Percentiles rank a stretch among this genome's conserved stretches.
Evolutionary conservation across 2,797 vertebrate species (phyloP).

Genomic region (Schizopygopsis pylzovi): DNA sequence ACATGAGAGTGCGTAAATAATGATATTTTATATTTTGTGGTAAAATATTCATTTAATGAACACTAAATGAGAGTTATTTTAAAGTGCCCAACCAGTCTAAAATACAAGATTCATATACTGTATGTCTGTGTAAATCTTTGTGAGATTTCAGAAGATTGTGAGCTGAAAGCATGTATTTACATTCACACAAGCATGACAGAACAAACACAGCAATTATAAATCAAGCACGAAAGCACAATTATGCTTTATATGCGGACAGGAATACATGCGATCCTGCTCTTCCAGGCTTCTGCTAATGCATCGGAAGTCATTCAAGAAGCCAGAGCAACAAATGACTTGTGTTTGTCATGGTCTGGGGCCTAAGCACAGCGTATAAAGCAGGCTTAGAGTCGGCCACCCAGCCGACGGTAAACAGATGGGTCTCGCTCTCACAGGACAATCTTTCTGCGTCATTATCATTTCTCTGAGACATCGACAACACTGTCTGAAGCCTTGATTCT

Average conservation of each 20-base stretch:
- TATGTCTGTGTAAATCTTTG: not conserved
- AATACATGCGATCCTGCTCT: not conserved
- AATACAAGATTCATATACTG: not conserved
- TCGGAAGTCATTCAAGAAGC: constrained; percentile 33
- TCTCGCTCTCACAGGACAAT: constrained; percentile 31
- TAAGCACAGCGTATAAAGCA: constrained; percentile 30
- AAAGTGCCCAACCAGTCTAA: not conserved
- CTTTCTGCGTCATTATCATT: constrained; percentile 29
- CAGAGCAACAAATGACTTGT: constrained; percentile 49
- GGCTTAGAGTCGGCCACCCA: constrained; percentile 30
- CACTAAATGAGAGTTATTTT: not conserved
- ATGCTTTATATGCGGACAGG: constrained; percentile 33
- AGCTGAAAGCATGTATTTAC: constrained; percentile 19
- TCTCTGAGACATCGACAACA: constrained; percentile 24
- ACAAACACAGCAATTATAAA: constrained; percentile 36
- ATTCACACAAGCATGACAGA: constrained; percentile 39
- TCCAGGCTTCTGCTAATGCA: constrained; percentile 15
- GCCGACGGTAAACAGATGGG: constrained; percentile 33
- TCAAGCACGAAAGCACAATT: constrained; percentile 25
- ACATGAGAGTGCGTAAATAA: not conserved
- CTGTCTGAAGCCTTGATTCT: constrained; percentile 27
- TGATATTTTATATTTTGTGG: too few relatives aligned
- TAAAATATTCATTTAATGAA: not conserved
- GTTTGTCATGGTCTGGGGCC: constrained; percentile 51
- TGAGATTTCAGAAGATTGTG: not conserved